A percentile compares a stretch with the other conserved stretches of the same genome.
Evolutionary conservation across 2,888 invertebrate species (phyloP).

Genomic region (Erpobdella octoculata): DNA sequence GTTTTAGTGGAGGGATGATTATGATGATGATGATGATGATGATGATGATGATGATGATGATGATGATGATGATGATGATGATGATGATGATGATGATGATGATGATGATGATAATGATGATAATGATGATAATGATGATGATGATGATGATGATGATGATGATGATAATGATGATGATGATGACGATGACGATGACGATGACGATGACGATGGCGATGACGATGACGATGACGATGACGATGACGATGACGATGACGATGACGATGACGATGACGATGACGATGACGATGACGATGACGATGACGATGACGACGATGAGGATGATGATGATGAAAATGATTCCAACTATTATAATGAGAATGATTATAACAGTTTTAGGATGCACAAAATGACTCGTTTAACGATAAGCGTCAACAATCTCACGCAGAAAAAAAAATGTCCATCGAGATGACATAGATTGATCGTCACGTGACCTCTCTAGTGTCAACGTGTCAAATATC

Average conservation of each 20-base stretch:
- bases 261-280: slow-evolving; percentile 11
- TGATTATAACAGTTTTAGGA: neutral
- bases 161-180: slow-evolving; percentile 9
- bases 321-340: slow-evolving; percentile 7
- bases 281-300: slow-evolving; percentile 13
- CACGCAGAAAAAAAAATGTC: too few species aligned
- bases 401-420: too few species aligned
- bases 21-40: slow-evolving; percentile 11
- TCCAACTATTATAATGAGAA: neutral
- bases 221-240: slow-evolving; percentile 13
- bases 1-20: too few species aligned
- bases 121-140: slow-evolving; percentile 8
- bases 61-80: slow-evolving; percentile 13
- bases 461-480: too few species aligned
- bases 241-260: slow-evolving; percentile 13
- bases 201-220: slow-evolving; percentile 9
- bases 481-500: too few species aligned
- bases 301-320: slow-evolving; percentile 8
- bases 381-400: too few species aligned
- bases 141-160: slow-evolving; percentile 10
- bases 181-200: slow-evolving; percentile 12
- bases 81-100: slow-evolving; percentile 11
- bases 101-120: slow-evolving; percentile 11
- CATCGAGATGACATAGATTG: too few species aligned
- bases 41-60: slow-evolving; percentile 13